Base-by-base conservation (phyloP, 2,888 invertebrate genomes). In the Parnassius glacialis region DNA sequence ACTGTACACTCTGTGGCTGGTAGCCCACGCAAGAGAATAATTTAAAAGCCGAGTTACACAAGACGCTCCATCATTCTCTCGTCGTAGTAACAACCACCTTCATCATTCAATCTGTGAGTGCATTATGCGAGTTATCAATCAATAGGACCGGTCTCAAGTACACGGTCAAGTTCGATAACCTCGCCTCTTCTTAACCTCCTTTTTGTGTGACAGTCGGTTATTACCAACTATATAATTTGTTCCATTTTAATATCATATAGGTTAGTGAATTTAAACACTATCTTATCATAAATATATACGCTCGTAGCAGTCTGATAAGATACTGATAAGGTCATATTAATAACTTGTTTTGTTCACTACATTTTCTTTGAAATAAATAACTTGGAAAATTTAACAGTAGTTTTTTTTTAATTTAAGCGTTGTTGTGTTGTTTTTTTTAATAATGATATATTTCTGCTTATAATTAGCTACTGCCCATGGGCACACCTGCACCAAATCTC, bases 161-260 rank as follows among this genome's bases (percentile, higher is more conserved):
- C 73, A 81, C 77, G 79, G 77, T 76, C 79, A 81, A 83, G 85
- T 83, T 84, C 83, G 79, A 70, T 80, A 75, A 81, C 82, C 84
- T 73, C 69, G 68, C 70, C 71, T 70, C 70, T 70, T 73, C 68
- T 68, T 75, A 65, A 65, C 60, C 59, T 60, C 63, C 59, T 65
- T 67, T 62, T 59, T 62, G 13, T 16, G 58, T 59, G 44, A 41
- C 59, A 51, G 48, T 50, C 53, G 48, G 57, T 57, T 56, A 58
- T 54, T 58, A 50, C 53, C 59, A 61, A 61, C 61, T 66, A 48
- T 13, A 12, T 64, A 67, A 64, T 61, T 60, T 41, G 57, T 53
- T 62, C 62, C 57, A 62, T 50, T 62, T 62, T 34, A 25, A 53
- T 58, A 62, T n/a, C n/a, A n/a, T 48, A 58, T 62, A 50, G 62